Evolutionary conservation across 2,113 vertebrate species (phyloP).

Genomic region (Caloenas nicobarica): DNA sequence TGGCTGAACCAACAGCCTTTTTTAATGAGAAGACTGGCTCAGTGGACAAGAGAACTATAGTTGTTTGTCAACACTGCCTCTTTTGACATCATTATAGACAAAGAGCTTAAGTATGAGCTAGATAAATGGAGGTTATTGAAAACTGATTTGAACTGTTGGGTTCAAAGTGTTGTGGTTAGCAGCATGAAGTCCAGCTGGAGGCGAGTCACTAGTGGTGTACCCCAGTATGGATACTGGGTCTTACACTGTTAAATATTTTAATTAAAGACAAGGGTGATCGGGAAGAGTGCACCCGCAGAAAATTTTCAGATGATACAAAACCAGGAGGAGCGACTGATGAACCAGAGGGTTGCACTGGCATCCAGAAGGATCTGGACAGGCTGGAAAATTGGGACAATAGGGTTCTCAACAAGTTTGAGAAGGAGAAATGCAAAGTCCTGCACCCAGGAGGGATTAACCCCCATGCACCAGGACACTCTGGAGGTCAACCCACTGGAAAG

Average conservation of each 20-base stretch:
- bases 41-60: neutral
- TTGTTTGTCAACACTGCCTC: neutral
- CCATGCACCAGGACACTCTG: neutral
- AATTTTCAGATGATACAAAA: neutral
- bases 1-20: neutral
- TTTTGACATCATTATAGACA: neutral
- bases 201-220: neutral
- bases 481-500: neutral
- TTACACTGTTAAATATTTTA: neutral
- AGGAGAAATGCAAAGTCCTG: neutral
- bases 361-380: neutral
- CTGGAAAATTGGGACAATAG: neutral
- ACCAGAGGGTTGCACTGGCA: neutral
- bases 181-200: neutral
- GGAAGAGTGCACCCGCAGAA: neutral
- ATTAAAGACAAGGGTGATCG: neutral
- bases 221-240: neutral
- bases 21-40: neutral
- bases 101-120: neutral
- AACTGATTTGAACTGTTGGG: neutral
- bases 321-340: neutral
- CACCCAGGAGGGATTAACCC: neutral
- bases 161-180: neutral
- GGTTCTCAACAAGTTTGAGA: neutral
- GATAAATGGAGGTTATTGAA: neutral